A percentile compares a stretch with the other conserved stretches of the same genome.
These are phyloP conservation scores for Helleia helle DNA, from an alignment of 2,888 invertebrate genomes.

Conservation along the genomic window DNA sequence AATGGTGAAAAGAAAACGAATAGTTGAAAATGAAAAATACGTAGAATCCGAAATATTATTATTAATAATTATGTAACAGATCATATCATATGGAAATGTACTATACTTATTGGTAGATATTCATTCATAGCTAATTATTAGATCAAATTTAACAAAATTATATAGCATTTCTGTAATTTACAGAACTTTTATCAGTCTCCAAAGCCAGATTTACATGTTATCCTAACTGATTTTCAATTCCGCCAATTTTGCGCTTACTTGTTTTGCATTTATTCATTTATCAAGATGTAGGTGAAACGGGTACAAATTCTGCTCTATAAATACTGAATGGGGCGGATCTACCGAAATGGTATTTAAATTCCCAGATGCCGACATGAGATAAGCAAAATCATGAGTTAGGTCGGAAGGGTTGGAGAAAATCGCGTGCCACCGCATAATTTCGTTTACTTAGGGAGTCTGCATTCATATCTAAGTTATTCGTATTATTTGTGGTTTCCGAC, in stretches of 20 bases:
- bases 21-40: too few relatives aligned
- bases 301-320: conserved; percentile 46
- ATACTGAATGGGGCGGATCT: conserved; percentile 46
- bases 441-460: conserved; percentile 43
- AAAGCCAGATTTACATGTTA: too few relatives aligned
- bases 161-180: too few relatives aligned
- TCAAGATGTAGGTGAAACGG: conserved; percentile 31
- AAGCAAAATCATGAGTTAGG: conserved; percentile 68
- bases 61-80: too few relatives aligned
- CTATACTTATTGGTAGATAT: too few relatives aligned
- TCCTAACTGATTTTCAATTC: too few relatives aligned
- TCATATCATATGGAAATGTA: too few relatives aligned
- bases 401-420: conserved; percentile 64
- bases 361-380: conserved; percentile 58
- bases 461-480: conserved; percentile 27
- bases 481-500: conserved; percentile 20
- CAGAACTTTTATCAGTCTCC: too few relatives aligned
- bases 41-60: too few relatives aligned
- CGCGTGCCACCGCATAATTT: conserved; percentile 69
- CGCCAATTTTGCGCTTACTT: neutral
- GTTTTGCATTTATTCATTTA: neutral
- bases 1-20: too few relatives aligned
- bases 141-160: too few relatives aligned
- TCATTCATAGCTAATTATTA: too few relatives aligned
- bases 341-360: conserved; percentile 69